These are phyloP conservation scores for Eledona agricola DNA, from an alignment of 2,888 invertebrate species.

Conservation along the genomic window DNA sequence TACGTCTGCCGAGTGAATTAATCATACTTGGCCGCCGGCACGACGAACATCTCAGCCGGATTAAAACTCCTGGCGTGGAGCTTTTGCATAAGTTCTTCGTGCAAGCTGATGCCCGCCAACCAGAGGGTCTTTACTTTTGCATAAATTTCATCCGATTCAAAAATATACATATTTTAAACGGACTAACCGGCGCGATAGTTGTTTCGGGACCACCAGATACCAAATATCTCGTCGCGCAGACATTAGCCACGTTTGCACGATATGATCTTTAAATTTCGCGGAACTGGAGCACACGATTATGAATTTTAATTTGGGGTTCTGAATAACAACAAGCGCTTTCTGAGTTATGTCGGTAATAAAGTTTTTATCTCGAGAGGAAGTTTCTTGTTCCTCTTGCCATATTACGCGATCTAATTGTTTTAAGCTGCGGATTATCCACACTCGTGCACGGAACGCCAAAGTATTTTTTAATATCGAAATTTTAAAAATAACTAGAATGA, in stretches of 20 bases:
- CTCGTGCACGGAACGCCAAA: no score
- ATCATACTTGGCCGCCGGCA: constrained; percentile 38
- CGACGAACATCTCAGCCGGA: constrained; percentile 29
- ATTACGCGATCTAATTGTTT: constrained; percentile 35
- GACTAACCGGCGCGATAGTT: not conserved
- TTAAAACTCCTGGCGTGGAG: constrained; percentile 29
- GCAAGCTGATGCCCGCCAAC: constrained; percentile 18
- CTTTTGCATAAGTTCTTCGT: constrained; percentile 32
- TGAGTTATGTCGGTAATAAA: constrained; percentile 41
- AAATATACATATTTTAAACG: constrained; percentile 4
- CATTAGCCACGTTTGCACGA: constrained; percentile 24
- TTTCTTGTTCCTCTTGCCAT: constrained; percentile 35
- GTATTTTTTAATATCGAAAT: no score
- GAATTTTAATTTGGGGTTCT: constrained; percentile 44
- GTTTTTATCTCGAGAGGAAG: constrained; percentile 40
- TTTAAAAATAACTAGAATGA: no score
- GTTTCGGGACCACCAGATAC: no score
- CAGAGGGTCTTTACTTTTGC: constrained; percentile 23
- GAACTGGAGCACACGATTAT: constrained; percentile 41
- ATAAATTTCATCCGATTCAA: constrained; percentile 18
- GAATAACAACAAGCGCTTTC: constrained; percentile 39
- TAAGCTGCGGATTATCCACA: constrained; percentile 9
- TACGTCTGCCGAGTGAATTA: constrained; percentile 39
- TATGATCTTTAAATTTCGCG: constrained; percentile 38
- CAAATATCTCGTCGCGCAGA: no score